These are phyloP conservation scores for Rhyzopertha dominica DNA, from an alignment of 1,140 invertebrate genomes.

Conservation along the genomic window DNA sequence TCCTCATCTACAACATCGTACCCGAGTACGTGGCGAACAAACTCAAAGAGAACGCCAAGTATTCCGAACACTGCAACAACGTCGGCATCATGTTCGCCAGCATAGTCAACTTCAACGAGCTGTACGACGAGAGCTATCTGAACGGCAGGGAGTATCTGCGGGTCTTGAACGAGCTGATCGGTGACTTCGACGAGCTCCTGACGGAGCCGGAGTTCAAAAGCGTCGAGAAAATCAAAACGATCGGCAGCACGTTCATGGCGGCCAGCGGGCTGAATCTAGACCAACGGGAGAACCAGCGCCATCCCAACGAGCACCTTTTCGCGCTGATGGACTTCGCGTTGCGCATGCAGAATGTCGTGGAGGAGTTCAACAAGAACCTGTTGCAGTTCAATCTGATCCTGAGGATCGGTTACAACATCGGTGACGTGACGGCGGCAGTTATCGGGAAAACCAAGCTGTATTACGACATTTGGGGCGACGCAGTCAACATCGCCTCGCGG, in stretches of 20 bases:
- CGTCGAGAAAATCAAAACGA: slow-evolving; percentile 98
- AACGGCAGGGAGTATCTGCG: slow-evolving; percentile 88
- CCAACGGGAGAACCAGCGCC: slow-evolving; percentile 54
- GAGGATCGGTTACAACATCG: slow-evolving; percentile 77
- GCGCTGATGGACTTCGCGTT: slow-evolving; percentile 84
- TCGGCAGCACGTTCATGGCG: slow-evolving; percentile 96
- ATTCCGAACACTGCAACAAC: slow-evolving; percentile 91
- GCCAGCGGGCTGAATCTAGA: slow-evolving; percentile 87
- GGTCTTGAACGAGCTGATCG: slow-evolving; percentile 91
- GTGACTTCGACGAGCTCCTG: slow-evolving; percentile 91
- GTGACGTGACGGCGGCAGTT: slow-evolving; percentile 92
- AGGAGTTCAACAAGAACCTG: slow-evolving; percentile 82
- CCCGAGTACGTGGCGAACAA: slow-evolving; percentile 91
- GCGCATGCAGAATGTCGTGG: slow-evolving; percentile 80
- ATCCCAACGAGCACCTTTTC: slow-evolving; percentile 73
- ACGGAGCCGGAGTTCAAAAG: slow-evolving; percentile 75
- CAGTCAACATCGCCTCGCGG: slow-evolving; percentile 92
- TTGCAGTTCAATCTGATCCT: slow-evolving; percentile 87
- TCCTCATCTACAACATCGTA: slow-evolving; percentile 94
- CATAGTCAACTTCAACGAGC: slow-evolving; percentile 93
- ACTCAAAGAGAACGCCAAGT: slow-evolving; percentile 87
- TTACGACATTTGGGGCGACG: slow-evolving; percentile 98
- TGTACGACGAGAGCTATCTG: slow-evolving; percentile 93
- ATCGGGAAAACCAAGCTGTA: slow-evolving; percentile 94
- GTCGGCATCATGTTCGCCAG: slow-evolving; percentile 93